Evolutionary conservation across 2,888 invertebrate species (phyloP).

Genomic region (Esperia sulphurella): DNA sequence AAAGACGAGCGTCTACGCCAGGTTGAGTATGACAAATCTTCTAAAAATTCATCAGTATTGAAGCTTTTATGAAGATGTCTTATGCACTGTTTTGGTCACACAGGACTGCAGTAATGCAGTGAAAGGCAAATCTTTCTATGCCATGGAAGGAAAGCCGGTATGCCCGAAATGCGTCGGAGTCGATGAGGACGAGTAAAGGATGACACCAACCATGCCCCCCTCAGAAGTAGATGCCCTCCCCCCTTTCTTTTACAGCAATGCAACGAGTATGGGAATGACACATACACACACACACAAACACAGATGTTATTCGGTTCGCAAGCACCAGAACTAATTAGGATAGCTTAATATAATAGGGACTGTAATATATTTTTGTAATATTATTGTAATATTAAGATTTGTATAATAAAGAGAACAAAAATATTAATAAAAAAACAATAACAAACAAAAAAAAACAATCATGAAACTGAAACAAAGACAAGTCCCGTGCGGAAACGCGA

Average conservation of each 20-base stretch:
- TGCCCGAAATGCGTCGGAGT: constrained; percentile 96
- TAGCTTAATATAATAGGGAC: constrained; percentile 51
- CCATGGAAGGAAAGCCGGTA: constrained; percentile 97
- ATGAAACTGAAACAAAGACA: constrained; percentile 30
- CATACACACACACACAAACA: constrained; percentile 41
- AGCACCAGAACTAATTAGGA: constrained; percentile 31
- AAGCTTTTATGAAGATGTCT: constrained; percentile 26
- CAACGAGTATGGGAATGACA: constrained; percentile 38
- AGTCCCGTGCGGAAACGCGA: constrained; percentile 20
- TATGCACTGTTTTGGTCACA: constrained; percentile 44
- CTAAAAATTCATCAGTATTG: constrained; percentile 25
- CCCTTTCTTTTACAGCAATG: constrained; percentile 74
- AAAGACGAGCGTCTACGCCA: constrained; percentile 35
- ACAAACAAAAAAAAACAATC: constrained; percentile 45
- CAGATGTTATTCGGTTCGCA: constrained; percentile 37
- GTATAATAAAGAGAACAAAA: constrained; percentile 76
- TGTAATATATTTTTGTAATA: constrained; percentile 76
- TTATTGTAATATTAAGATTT: constrained; percentile 74
- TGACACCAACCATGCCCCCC: constrained; percentile 38
- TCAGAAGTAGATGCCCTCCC: constrained; percentile 62
- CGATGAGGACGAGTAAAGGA: constrained; percentile 87
- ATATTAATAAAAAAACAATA: constrained; percentile 48
- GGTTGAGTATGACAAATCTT: constrained; percentile 50
- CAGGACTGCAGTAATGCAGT: constrained; percentile 97
- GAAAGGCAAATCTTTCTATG: constrained; percentile 97